These are phyloP conservation scores for Odocoileus virginianus DNA, from an alignment of 2,113 vertebrate species.

Conservation along the genomic window DNA sequence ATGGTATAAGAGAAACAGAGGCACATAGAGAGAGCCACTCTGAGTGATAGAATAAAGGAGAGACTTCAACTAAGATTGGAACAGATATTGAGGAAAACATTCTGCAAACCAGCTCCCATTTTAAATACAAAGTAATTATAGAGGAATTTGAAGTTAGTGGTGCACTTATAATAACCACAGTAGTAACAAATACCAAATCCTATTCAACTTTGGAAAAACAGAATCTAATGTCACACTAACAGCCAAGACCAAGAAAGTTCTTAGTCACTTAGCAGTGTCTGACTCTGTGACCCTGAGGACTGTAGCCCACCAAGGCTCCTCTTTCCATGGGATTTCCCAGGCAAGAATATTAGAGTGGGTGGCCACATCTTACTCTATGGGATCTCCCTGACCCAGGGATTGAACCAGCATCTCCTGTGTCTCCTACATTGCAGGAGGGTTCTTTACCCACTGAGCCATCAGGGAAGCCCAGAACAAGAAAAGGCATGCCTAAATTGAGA, in stretches of 20 bases:
- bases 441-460: background rate
- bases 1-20: background rate
- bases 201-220: background rate
- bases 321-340: background rate
- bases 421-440: background rate
- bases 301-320: background rate
- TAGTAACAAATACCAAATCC: background rate
- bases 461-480: background rate
- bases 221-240: background rate
- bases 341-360: background rate
- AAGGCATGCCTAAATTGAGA: background rate
- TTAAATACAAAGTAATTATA: background rate
- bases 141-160: background rate
- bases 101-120: background rate
- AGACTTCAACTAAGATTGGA: background rate
- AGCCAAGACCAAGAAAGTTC: background rate
- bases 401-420: background rate
- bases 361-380: background rate
- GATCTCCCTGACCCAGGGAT: background rate
- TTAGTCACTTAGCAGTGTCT: background rate
- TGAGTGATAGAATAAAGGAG: background rate
- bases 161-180: background rate
- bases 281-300: background rate
- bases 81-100: background rate
- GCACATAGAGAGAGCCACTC: background rate